Base-by-base conservation (phyloP, 2,113 vertebrate genomes). In the Hystrix cristata region DNA sequence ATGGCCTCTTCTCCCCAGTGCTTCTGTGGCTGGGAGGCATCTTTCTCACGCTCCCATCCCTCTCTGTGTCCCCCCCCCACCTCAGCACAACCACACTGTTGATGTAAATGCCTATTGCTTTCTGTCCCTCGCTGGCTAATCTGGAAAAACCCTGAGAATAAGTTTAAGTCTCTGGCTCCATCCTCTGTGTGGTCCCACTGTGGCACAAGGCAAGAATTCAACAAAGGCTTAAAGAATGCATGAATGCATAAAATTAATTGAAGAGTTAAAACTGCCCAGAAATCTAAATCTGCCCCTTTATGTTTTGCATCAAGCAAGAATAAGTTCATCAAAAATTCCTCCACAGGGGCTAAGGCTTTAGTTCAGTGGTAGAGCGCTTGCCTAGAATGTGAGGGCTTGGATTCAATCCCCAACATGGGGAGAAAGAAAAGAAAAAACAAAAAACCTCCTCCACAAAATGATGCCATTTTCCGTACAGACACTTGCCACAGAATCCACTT, bases 221-320 rank as follows among this genome's bases (percentile, higher is more conserved):
- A 2, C 27, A 92, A 80, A 87, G 38, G 57, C 29, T n/a, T 48
- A 15, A 59, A 12, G n/a, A 53, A 78, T 18, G 46, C 46, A 79
- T 21, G 2, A 67, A 79, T 25, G 27, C 23, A 43, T 6, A 78
- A 31, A 34, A 93, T 67, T 5, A 87, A 94, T 11, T 48, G 6
- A 67, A 79, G 57, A 48, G 25, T 76, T 60, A 67, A 64, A 87
- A 81, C 5, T 19, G 53, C 29, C 83, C 34, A 46, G 60, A 86
- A 94, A 38, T 62, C n/a, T n/a, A 91, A 93, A 64, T 31, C 23
- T 43, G n/a, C 14, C 60, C 46, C 7, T 69, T 55, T 90, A 69
- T 93, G 38, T 23, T 71, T 90, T 59, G 64, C 8, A 95, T 62
- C 29, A 34, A 94, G 86, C 43, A 43, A 94, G 78, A 74, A 64